These are phyloP conservation scores for Clostera curtula DNA, from an alignment of 2,888 invertebrate species.

Conservation along the genomic window DNA sequence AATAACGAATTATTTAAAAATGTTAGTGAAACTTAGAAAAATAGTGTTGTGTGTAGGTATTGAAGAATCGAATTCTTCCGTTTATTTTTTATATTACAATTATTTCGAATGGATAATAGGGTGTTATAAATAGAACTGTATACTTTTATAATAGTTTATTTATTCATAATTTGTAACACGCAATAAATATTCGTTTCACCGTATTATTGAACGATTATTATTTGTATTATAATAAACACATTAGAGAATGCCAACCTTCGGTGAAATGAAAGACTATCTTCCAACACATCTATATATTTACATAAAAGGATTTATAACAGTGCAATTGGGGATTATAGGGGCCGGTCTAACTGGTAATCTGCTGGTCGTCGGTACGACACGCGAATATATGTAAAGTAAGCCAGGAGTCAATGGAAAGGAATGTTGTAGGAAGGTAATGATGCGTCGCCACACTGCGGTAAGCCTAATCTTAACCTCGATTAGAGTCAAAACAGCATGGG, in stretches of 20 bases:
- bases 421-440: constrained; percentile 29
- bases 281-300: constrained; percentile 75
- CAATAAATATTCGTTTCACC: constrained; percentile 16
- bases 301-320: constrained; percentile 69
- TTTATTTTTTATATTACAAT: too few species aligned
- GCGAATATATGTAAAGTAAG: constrained; percentile 53
- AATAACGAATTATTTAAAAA: too few species aligned
- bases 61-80: too few species aligned
- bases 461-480: constrained; percentile 62
- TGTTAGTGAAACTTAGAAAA: too few species aligned
- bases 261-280: constrained; percentile 48
- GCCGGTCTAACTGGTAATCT: constrained; percentile 48
- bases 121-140: too few species aligned
- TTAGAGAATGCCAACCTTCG: constrained; percentile 5
- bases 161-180: constrained; percentile 9
- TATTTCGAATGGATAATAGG: too few species aligned
- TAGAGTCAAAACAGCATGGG: constrained; percentile 58
- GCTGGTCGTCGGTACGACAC: constrained; percentile 44
- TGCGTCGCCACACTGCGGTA: constrained; percentile 52
- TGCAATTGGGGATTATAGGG: constrained; percentile 62
- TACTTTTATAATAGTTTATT: constrained; percentile 12
- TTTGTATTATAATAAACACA: neutral
- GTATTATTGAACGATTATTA: neutral
- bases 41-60: too few species aligned
- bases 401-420: constrained; percentile 46